These are phyloP conservation scores for Saturnia pavonia DNA, from an alignment of 2,888 invertebrate species.

Conservation along the genomic window DNA sequence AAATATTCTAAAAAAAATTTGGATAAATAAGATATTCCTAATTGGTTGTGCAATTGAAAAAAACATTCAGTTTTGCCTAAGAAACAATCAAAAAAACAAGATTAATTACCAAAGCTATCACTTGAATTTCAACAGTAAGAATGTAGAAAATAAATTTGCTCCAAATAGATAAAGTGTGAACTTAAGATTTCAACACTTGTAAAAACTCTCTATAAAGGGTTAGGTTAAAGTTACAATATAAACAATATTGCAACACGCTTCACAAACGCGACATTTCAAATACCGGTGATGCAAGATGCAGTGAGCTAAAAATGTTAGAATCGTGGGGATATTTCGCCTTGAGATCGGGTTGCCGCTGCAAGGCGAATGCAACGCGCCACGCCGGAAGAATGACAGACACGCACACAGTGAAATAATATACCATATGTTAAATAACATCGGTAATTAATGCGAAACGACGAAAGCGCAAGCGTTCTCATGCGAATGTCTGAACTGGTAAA, in stretches of 20 bases:
- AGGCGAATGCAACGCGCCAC: conserved; percentile 33
- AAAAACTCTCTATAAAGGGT: conserved; percentile 43
- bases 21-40: background rate
- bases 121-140: conserved; percentile 22
- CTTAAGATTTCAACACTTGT: conserved; percentile 32
- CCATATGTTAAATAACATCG: conserved; percentile 73
- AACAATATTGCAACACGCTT: conserved; percentile 56
- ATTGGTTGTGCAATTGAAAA: background rate
- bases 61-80: background rate
- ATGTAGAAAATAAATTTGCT: background rate
- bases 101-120: background rate
- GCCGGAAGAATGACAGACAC: conserved; percentile 61
- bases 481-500: conserved; percentile 37
- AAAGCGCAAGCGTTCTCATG: conserved; percentile 77
- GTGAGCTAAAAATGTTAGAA: conserved; percentile 74
- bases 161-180: conserved; percentile 18
- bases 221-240: conserved; percentile 49
- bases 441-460: conserved; percentile 70
- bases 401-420: conserved; percentile 69
- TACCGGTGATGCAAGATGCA: conserved; percentile 59
- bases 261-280: conserved; percentile 61
- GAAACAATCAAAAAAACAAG: background rate
- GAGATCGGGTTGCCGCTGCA: conserved; percentile 48
- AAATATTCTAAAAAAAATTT: background rate
- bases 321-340: conserved; percentile 65